These are phyloP conservation scores for Eupithecia insigniata DNA, from an alignment of 2,888 invertebrate genomes.

Conservation along the genomic window DNA sequence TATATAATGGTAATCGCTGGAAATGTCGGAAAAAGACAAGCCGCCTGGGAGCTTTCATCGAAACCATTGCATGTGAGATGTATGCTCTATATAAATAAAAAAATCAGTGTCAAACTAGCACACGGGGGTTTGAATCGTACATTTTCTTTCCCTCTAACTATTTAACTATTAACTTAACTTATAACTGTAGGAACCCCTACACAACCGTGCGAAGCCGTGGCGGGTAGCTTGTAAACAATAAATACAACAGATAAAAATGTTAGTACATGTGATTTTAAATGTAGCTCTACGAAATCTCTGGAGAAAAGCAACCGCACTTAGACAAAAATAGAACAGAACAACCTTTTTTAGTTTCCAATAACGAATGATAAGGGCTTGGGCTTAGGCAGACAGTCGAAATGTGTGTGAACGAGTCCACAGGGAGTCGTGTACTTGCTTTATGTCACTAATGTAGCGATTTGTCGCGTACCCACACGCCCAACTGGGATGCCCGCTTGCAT, in stretches of 20 bases:
- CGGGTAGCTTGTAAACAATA: too few species aligned
- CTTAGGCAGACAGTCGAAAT: slow-evolving; percentile 51
- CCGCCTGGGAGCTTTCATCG: too few species aligned
- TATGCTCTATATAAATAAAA: too few species aligned
- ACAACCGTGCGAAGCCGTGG: too few species aligned
- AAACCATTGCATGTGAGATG: too few species aligned
- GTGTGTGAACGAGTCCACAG: slow-evolving; percentile 54
- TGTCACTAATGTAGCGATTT: slow-evolving; percentile 59
- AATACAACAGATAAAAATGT: background rate
- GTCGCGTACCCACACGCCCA: slow-evolving; percentile 38
- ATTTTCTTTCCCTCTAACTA: too few species aligned
- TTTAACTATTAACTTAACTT: too few species aligned
- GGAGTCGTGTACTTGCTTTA: slow-evolving; percentile 63
- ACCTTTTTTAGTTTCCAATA: slow-evolving; percentile 68
- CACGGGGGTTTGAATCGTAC: too few species aligned
- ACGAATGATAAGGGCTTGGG: slow-evolving; percentile 64
- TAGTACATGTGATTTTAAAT: background rate
- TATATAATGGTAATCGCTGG: too few species aligned
- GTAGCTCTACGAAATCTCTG: background rate
- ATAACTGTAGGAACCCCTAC: too few species aligned
- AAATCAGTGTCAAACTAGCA: too few species aligned
- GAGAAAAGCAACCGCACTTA: slow-evolving; percentile 3
- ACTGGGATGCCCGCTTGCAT: slow-evolving; percentile 22
- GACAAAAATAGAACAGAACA: slow-evolving; percentile 63
- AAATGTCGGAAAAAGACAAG: too few species aligned